These are phyloP conservation scores for Ginglymostoma cirratum DNA, from an alignment of 2,113 vertebrate genomes.

Conservation along the genomic window DNA sequence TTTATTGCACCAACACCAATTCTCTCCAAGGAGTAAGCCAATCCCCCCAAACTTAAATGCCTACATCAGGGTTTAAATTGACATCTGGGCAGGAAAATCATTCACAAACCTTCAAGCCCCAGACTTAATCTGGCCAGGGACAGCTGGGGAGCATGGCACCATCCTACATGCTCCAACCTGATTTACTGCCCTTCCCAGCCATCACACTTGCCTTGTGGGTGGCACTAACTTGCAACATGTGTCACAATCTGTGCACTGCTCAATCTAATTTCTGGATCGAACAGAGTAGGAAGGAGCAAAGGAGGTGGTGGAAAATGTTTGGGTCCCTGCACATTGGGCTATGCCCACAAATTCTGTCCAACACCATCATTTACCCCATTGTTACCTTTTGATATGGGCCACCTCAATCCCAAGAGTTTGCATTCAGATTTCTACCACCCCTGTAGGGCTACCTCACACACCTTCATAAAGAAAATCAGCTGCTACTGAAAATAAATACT, in stretches of 20 bases:
- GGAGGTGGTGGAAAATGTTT: background rate
- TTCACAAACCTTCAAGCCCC: too few species aligned
- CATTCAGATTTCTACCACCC: background rate
- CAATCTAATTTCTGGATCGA: background rate
- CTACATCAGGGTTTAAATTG: too few species aligned
- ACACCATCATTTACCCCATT: background rate
- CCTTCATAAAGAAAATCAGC: background rate
- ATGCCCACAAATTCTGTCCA: background rate
- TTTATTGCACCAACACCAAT: too few species aligned
- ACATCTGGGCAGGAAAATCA: too few species aligned
- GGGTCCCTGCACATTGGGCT: background rate
- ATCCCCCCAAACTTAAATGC: too few species aligned
- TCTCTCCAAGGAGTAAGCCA: too few species aligned
- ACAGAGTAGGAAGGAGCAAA: background rate
- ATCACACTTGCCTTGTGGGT: background rate
- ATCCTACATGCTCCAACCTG: background rate
- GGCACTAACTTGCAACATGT: background rate
- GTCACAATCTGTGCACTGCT: background rate
- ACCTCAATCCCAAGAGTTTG: background rate
- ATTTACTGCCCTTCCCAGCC: background rate
- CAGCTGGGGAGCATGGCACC: too few species aligned
- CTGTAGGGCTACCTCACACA: background rate
- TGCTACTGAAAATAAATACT: background rate
- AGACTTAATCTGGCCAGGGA: background rate
- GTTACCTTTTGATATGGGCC: background rate